phyloP scores from a whole-genome alignment of 2,888 invertebrate species.

The Sceliomorpha sp. region DNA sequence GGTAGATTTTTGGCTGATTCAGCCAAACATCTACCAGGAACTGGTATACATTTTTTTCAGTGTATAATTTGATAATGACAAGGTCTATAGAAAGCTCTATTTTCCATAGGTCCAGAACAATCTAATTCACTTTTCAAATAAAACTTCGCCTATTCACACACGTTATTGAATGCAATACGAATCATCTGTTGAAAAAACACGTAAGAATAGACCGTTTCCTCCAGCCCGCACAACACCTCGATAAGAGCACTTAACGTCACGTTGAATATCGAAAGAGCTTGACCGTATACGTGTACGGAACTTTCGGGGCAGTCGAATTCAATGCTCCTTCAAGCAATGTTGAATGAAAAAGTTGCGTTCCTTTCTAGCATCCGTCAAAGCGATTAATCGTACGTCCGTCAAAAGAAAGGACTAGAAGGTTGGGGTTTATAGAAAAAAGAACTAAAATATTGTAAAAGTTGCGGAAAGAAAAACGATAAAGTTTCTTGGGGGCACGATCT shows the following conservation, averaged over 20 bases:
- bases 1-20: no score
- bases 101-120: no score
- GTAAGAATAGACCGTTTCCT: slow-evolving; percentile 21
- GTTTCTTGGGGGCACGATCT: slow-evolving; percentile 1
- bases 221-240: slow-evolving; percentile 33
- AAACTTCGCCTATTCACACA: no score
- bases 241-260: slow-evolving; percentile 40
- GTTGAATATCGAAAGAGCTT: slow-evolving; percentile 40
- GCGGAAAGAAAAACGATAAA: slow-evolving; percentile 5
- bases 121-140: background rate
- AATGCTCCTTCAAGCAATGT: slow-evolving; percentile 21
- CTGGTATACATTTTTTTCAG: no score
- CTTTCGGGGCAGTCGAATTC: slow-evolving; percentile 36
- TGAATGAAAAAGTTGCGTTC: slow-evolving; percentile 20
- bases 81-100: no score
- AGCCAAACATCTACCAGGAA: no score
- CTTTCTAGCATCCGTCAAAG: slow-evolving; percentile 22
- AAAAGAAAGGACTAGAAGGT: slow-evolving; percentile 2
- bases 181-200: slow-evolving; percentile 25
- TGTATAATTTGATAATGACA: no score
- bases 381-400: slow-evolving; percentile 28
- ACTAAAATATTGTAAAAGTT: slow-evolving; percentile 20
- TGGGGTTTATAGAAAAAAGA: slow-evolving; percentile 17
- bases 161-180: no score
- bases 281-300: slow-evolving; percentile 25